Conservation (phyloP, 2,113 vertebrate genomes). For the Noturus placidus region DNA sequence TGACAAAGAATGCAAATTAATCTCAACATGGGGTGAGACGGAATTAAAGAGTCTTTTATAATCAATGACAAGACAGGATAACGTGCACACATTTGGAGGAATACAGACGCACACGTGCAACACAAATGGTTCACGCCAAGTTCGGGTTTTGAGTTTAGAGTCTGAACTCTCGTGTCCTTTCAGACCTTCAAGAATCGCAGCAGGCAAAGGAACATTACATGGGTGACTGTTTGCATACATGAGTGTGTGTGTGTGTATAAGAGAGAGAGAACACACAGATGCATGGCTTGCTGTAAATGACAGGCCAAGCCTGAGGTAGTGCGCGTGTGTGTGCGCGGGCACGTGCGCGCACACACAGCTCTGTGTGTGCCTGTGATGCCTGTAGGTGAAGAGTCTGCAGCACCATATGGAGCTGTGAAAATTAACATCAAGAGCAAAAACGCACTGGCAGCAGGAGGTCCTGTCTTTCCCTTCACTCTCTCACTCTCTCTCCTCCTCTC, state of each 20-base stretch:
- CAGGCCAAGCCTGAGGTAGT: constrained; percentile 93
- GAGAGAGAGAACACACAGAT: constrained; percentile 80
- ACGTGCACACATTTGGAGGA: constrained; percentile 28
- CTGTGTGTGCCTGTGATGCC: constrained; percentile 74
- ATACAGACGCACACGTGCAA: constrained; percentile 10
- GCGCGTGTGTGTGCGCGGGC: constrained; percentile 74
- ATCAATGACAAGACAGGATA: constrained; percentile 96
- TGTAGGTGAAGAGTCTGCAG: constrained; percentile 99
- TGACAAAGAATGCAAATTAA: constrained; percentile 99
- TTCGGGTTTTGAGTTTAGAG: background rate
- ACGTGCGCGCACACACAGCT: background rate
- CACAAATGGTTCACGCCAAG: background rate
- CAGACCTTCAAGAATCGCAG: constrained; percentile 26
- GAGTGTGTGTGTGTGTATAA: constrained; percentile 40
- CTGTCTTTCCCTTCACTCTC: constrained; percentile 39
- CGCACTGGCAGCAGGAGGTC: constrained; percentile 75
- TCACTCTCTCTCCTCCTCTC: constrained; percentile 37
- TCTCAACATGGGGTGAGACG: constrained; percentile 98
- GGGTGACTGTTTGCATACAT: constrained; percentile 16
- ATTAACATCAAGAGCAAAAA: constrained; percentile 96
- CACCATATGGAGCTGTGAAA: constrained; percentile 98
- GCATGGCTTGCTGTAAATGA: constrained; percentile 92
- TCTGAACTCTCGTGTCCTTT: constrained; percentile 12
- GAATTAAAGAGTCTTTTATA: constrained; percentile 98
- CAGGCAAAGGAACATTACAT: constrained; percentile 31